Conservation (phyloP, 2,888 invertebrate species). For the Galeopsomyia nigrocyanea region DNA sequence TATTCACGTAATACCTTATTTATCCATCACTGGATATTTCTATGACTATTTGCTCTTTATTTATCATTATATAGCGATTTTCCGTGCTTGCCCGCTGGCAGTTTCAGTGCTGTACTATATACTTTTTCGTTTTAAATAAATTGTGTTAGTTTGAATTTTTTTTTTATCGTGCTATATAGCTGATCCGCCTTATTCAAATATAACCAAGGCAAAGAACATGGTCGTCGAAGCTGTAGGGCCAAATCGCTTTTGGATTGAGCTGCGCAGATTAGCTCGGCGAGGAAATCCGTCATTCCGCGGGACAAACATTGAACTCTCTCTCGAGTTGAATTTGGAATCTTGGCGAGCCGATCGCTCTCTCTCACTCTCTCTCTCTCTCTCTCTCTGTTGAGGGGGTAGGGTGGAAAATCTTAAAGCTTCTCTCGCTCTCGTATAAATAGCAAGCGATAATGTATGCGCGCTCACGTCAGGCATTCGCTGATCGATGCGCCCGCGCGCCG, state of each 20-base stretch:
- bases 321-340: slow-evolving; percentile 6
- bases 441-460: slow-evolving; percentile 63
- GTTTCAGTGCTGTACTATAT: neutral
- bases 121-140: neutral
- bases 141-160: neutral
- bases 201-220: no score
- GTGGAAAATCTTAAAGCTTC: neutral
- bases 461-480: slow-evolving; percentile 60
- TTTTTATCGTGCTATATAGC: no score
- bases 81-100: neutral
- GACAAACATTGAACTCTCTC: slow-evolving; percentile 34
- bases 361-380: neutral
- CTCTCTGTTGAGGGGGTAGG: no score
- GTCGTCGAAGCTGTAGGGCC: neutral
- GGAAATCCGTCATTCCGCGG: slow-evolving; percentile 42
- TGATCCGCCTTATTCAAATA: no score
- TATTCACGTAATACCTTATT: no score
- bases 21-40: no score
- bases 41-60: no score
- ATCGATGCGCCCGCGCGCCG: slow-evolving; percentile 53
- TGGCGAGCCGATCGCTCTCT: neutral
- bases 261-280: slow-evolving; percentile 36
- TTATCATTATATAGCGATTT: no score
- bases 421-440: slow-evolving; percentile 26
- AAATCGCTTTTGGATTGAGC: slow-evolving; percentile 25